Evolutionary conservation across 1,140 invertebrate species (phyloP).

Genomic region (Dendrolimus kikuchii): DNA sequence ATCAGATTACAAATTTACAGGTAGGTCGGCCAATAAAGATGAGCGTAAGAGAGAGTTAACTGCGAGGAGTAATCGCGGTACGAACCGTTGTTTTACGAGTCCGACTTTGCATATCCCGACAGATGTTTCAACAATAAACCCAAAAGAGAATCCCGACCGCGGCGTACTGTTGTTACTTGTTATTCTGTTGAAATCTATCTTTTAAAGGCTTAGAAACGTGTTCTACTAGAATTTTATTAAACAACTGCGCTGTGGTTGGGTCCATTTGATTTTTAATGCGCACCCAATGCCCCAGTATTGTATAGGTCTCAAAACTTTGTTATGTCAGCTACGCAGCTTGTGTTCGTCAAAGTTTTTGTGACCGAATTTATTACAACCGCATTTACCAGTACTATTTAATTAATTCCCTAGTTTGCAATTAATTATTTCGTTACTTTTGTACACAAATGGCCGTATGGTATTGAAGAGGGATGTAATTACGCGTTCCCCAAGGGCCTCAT

Average conservation of each 20-base stretch:
- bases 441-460: too few relatives aligned
- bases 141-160: slow-evolving; percentile 34
- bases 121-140: slow-evolving; percentile 56
- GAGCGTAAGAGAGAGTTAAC: slow-evolving; percentile 52
- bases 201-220: slow-evolving; percentile 31
- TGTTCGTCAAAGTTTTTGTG: too few relatives aligned
- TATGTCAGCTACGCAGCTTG: too few relatives aligned
- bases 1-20: slow-evolving; percentile 50
- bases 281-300: too few relatives aligned
- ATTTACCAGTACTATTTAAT: too few relatives aligned
- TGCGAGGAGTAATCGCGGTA: slow-evolving; percentile 44
- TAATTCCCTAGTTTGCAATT: too few relatives aligned
- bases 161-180: slow-evolving; percentile 30
- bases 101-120: slow-evolving; percentile 54
- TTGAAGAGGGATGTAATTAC: too few relatives aligned
- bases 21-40: slow-evolving; percentile 49
- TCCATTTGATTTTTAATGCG: too few relatives aligned
- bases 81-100: slow-evolving; percentile 46
- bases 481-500: too few relatives aligned
- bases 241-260: slow-evolving; percentile 12
- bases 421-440: too few relatives aligned
- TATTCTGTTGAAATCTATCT: slow-evolving; percentile 34
- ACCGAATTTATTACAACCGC: too few relatives aligned
- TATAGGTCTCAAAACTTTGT: too few relatives aligned
- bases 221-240: slow-evolving; percentile 26